Percentiles rank a stretch among this genome's conserved stretches.
Evolutionary conservation across 1,140 invertebrate genomes (phyloP).

Genomic region (Oryzaephilus surinamensis): DNA sequence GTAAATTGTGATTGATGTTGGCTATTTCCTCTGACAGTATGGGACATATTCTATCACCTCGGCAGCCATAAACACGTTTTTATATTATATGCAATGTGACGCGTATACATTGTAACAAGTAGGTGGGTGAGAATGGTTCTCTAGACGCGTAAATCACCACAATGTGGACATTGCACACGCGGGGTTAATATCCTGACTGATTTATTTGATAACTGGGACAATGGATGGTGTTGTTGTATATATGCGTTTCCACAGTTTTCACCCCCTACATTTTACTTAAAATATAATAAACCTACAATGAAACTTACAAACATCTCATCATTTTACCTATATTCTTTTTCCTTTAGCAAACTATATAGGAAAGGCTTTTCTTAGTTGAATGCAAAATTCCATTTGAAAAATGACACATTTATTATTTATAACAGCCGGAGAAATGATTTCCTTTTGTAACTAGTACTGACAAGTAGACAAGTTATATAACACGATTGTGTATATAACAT

Average conservation of each 20-base stretch:
- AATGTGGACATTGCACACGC: conserved; percentile 33
- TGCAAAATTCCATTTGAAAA: no score
- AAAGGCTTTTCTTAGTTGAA: no score
- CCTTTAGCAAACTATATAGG: no score
- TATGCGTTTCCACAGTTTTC: no score
- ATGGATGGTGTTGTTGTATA: no score
- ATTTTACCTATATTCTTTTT: no score
- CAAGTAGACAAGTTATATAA: conserved; percentile 12
- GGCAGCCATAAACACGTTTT: conserved; percentile 33
- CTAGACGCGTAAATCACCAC: conserved; percentile 33
- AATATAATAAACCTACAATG: no score
- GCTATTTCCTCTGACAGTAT: conserved; percentile 29
- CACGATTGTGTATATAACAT: conserved; percentile 18
- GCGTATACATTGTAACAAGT: conserved; percentile 28
- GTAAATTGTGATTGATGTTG: conserved; percentile 32
- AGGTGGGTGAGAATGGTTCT: conserved; percentile 31
- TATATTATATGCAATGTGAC: conserved; percentile 31
- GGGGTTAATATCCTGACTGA: conserved; percentile 34
- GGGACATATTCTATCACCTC: conserved; percentile 30
- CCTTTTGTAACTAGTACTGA: conserved; percentile 10
- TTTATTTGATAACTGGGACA: conserved; percentile 22
- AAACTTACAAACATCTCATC: no score
- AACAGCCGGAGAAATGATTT: conserved; percentile 9
- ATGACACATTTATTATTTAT: no score
- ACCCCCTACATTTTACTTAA: no score